These are phyloP conservation scores for Mugil cephalus DNA, from an alignment of 2,113 vertebrate genomes.

Conservation along the genomic window DNA sequence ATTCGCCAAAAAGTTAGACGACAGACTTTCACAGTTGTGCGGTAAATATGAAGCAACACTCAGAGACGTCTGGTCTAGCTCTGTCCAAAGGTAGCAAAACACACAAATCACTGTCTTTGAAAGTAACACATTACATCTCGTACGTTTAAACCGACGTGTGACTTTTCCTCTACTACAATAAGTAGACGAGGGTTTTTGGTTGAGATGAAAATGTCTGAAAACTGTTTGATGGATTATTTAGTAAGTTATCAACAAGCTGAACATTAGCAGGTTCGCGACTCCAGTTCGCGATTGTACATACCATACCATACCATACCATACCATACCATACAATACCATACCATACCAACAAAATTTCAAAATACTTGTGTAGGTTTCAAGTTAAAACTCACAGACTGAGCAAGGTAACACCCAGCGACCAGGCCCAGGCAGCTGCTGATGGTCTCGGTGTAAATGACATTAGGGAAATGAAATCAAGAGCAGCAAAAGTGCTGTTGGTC, in stretches of 20 bases:
- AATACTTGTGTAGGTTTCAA: conserved; percentile 6
- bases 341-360: neutral
- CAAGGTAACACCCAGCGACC: conserved; percentile 4
- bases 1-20: too few species aligned
- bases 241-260: neutral
- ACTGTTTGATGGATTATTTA: too few species aligned
- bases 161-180: too few species aligned
- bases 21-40: too few species aligned
- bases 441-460: conserved; percentile 54
- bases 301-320: neutral
- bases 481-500: conserved; percentile 51
- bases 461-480: conserved; percentile 68
- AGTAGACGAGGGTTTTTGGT: too few species aligned
- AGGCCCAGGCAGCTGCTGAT: conserved; percentile 20
- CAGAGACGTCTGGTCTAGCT: too few species aligned
- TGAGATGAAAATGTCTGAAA: too few species aligned
- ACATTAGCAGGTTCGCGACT: neutral
- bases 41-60: too few species aligned
- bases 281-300: neutral
- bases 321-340: neutral
- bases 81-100: too few species aligned
- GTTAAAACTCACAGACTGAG: conserved; percentile 5
- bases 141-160: too few species aligned
- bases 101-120: too few species aligned
- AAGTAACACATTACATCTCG: too few species aligned